These are phyloP conservation scores for Halictus ligatus DNA, from an alignment of 2,888 invertebrate species.

Conservation along the genomic window DNA sequence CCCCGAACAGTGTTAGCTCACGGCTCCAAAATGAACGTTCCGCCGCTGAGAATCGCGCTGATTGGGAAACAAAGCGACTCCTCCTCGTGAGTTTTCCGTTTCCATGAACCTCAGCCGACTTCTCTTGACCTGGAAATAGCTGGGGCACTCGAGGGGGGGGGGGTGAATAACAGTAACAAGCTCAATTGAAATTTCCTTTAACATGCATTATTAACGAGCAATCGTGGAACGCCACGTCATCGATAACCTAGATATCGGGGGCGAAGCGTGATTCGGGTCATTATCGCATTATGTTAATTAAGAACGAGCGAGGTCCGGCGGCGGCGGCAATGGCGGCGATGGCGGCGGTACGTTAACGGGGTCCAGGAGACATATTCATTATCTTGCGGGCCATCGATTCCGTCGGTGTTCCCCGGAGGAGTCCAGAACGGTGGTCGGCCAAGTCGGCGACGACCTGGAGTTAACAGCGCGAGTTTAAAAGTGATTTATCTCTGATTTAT, in stretches of 20 bases:
- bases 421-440: slow-evolving; percentile 52
- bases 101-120: neutral
- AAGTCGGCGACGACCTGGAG: slow-evolving; percentile 77
- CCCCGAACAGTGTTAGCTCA: too few relatives aligned
- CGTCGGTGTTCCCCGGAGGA: slow-evolving; percentile 55
- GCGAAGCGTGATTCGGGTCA: slow-evolving; percentile 23
- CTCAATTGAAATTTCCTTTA: slow-evolving; percentile 48
- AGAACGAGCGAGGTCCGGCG: slow-evolving; percentile 35
- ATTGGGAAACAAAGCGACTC: neutral
- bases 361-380: slow-evolving; percentile 76
- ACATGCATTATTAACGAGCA: slow-evolving; percentile 44
- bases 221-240: slow-evolving; percentile 33
- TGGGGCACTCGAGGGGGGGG: neutral
- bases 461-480: slow-evolving; percentile 82
- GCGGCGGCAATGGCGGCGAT: neutral
- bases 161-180: slow-evolving; percentile 32
- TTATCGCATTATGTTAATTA: slow-evolving; percentile 65
- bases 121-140: neutral
- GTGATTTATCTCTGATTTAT: slow-evolving; percentile 84
- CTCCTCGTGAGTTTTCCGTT: neutral
- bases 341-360: slow-evolving; percentile 43
- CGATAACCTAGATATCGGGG: slow-evolving; percentile 36
- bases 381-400: slow-evolving; percentile 79
- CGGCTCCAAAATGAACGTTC: too few relatives aligned
- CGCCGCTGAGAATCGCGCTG: neutral